Percentiles rank a stretch among this genome's conserved stretches.
These are phyloP conservation scores for Cyclophora punctaria DNA, from an alignment of 2,888 invertebrate genomes.

Conservation along the genomic window DNA sequence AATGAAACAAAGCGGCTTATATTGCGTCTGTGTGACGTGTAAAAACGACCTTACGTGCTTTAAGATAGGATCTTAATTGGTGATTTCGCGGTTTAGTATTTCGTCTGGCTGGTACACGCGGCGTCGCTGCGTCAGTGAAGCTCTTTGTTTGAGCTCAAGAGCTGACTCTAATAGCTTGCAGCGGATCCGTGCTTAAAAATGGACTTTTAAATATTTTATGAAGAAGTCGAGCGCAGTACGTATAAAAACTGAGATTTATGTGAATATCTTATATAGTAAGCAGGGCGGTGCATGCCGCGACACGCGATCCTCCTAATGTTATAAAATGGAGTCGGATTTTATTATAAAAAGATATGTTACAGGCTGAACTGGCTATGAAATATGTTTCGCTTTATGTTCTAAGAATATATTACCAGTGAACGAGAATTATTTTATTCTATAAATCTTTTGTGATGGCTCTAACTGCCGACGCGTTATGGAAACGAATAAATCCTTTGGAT, in stretches of 20 bases:
- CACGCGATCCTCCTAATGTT: slow-evolving; percentile 6
- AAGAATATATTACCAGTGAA: slow-evolving; percentile 6
- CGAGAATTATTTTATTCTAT: slow-evolving; percentile 14
- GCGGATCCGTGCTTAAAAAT: slow-evolving; percentile 68
- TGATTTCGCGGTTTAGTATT: slow-evolving; percentile 40
- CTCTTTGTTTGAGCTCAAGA: slow-evolving; percentile 72
- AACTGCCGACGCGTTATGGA: too few species aligned
- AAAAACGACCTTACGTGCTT: slow-evolving; percentile 52
- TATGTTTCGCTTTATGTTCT: slow-evolving; percentile 9
- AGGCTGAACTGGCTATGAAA: slow-evolving; percentile 9
- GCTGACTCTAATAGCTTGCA: slow-evolving; percentile 73
- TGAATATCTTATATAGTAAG: slow-evolving; percentile 18
- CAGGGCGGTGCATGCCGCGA: slow-evolving; percentile 13
- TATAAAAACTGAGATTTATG: slow-evolving; percentile 38
- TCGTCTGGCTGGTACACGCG: slow-evolving; percentile 47
- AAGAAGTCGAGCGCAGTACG: slow-evolving; percentile 41
- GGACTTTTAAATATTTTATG: slow-evolving; percentile 70
- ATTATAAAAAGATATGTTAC: slow-evolving; percentile 10
- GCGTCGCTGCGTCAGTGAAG: slow-evolving; percentile 58
- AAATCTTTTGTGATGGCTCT: slow-evolving; percentile 5
- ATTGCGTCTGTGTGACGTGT: slow-evolving; percentile 27
- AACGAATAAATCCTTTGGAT: too few species aligned
- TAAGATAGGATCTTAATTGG: slow-evolving; percentile 66
- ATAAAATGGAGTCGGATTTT: slow-evolving; percentile 12
- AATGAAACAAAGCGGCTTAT: slow-evolving; percentile 63